These are phyloP conservation scores for Euschistus heros DNA, from an alignment of 1,140 invertebrate species.

Conservation along the genomic window DNA sequence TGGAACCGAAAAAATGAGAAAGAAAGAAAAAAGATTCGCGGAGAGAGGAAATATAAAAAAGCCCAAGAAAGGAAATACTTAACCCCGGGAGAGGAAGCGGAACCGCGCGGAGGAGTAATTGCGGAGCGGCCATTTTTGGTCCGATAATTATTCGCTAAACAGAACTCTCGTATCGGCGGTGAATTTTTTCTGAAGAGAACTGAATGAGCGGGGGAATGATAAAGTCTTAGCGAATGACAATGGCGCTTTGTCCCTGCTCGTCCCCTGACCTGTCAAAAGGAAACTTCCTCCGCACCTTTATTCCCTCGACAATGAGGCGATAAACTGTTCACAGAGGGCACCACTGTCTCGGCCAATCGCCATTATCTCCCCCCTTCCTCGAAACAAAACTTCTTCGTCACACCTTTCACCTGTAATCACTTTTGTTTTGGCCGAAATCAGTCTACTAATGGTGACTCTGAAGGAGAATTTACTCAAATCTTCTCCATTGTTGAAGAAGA, in stretches of 20 bases:
- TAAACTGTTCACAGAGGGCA: constrained; percentile 5
- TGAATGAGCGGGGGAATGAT: not conserved
- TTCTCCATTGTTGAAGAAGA: no score
- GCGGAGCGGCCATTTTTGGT: constrained; percentile 1
- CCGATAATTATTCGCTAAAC: constrained; percentile 21
- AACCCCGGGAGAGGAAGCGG: constrained; percentile 4
- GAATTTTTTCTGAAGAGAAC: not conserved
- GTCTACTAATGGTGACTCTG: no score
- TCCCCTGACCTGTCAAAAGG: constrained; percentile 11
- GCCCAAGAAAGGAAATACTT: constrained; percentile 17
- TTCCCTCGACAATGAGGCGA: not conserved
- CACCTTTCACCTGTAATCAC: no score
- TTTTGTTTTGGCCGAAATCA: no score
- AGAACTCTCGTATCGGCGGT: constrained; percentile 9
- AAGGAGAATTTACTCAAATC: no score
- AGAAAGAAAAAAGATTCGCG: not conserved
- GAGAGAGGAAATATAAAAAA: constrained; percentile 16
- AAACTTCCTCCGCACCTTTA: constrained; percentile 10
- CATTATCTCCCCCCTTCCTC: not conserved
- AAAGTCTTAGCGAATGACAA: constrained; percentile 7
- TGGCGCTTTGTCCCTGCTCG: not conserved
- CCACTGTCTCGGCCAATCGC: constrained; percentile 14
- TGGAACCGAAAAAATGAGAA: not conserved
- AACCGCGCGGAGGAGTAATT: constrained; percentile 3
- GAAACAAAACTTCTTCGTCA: not conserved